These are phyloP conservation scores for Pseudopleuronectes americanus DNA, from an alignment of 2,797 vertebrate species.

Conservation along the genomic window DNA sequence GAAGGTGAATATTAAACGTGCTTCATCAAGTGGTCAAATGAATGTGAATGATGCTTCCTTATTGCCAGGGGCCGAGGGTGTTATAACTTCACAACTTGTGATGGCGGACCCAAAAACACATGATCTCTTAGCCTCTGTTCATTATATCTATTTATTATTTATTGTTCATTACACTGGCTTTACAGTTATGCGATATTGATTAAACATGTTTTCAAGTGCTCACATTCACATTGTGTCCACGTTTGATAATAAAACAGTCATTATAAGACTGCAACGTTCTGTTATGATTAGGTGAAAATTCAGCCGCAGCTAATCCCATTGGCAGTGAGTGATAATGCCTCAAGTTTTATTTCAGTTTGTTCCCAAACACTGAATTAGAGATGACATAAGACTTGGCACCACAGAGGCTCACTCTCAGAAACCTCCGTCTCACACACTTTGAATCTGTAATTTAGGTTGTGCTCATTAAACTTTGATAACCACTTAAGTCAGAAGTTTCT, in stretches of 20 bases:
- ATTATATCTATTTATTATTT: constrained; percentile 13
- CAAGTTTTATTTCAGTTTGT: not conserved
- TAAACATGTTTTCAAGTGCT: not conserved
- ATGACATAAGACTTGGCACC: not conserved
- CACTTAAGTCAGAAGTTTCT: constrained; percentile 4
- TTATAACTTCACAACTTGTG: constrained; percentile 1
- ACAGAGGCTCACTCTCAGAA: constrained; percentile 9
- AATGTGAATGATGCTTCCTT: not conserved
- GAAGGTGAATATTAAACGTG: not conserved
- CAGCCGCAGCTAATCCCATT: constrained; percentile 1
- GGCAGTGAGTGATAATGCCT: not conserved
- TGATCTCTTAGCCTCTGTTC: not conserved
- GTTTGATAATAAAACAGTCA: not conserved
- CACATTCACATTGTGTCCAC: not conserved
- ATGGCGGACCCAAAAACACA: not conserved
- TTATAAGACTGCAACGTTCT: not conserved
- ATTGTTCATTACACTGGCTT: constrained; percentile 1
- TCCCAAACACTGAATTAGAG: constrained; percentile 16
- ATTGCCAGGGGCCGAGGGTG: not conserved
- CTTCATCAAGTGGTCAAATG: not conserved
- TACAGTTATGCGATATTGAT: no score
- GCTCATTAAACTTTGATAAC: constrained; percentile 23
- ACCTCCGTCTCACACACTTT: constrained; percentile 6
- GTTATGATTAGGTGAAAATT: constrained; percentile 1
- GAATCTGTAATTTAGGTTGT: constrained; percentile 14